Conservation (phyloP, 30 jellyfish, hydroid and myxozoan genomes). For the Turritopsis dohrnii region DNA sequence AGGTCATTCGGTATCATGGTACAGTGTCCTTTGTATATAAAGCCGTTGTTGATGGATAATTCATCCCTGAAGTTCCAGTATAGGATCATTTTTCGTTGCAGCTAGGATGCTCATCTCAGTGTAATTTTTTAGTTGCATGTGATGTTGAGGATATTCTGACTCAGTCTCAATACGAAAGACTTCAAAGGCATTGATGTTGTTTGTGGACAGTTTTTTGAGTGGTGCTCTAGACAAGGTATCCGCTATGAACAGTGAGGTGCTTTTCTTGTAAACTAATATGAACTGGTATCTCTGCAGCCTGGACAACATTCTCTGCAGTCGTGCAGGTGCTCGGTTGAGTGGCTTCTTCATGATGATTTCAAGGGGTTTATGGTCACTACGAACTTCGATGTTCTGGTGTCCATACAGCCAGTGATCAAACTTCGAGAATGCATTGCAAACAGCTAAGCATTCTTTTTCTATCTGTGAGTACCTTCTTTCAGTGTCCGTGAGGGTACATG, state of each 20-base stretch:
- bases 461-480: constrained; percentile 2
- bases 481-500: constrained; percentile 3
- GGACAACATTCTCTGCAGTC: constrained; percentile 23
- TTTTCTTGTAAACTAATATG: not conserved
- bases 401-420: constrained; percentile 24
- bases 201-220: not conserved
- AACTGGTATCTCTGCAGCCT: constrained; percentile 14
- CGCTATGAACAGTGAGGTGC: constrained; percentile 12
- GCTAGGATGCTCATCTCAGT: constrained; percentile 2
- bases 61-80: not conserved
- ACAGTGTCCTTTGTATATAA: constrained; percentile 28
- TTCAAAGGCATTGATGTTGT: not conserved
- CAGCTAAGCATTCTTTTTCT: not conserved
- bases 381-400: constrained; percentile 22
- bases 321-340: constrained; percentile 15
- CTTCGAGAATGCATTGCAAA: constrained; percentile 23
- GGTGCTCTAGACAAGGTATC: not conserved
- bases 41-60: not conserved
- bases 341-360: constrained; percentile 33
- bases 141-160: not conserved
- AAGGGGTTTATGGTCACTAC: constrained; percentile 1
- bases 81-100: not conserved
- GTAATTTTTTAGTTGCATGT: no score
- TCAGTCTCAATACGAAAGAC: not conserved
- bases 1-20: not conserved